Conservation (phyloP, 2,797 vertebrate species). For the Falco peregrinus region DNA sequence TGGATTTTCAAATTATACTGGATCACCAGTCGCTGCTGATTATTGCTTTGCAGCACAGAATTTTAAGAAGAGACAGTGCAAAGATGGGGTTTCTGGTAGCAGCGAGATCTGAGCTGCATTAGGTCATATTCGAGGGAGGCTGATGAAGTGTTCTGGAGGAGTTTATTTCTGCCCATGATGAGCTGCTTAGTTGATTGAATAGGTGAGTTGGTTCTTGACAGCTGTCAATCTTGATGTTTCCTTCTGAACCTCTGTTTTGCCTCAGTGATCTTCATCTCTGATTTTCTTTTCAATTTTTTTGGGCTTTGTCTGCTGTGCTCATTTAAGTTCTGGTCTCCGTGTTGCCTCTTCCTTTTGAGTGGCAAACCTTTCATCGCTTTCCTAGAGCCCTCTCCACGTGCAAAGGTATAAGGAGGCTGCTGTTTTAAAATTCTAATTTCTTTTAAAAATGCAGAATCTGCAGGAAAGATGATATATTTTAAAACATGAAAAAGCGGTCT, state of each 20-base stretch:
- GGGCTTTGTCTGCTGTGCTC: rapidly evolving
- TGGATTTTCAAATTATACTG: not conserved
- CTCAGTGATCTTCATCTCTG: not conserved
- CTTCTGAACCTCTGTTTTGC: not conserved
- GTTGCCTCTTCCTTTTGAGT: not conserved
- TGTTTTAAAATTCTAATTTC: not conserved
- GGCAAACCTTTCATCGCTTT: not conserved
- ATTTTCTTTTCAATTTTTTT: not conserved
- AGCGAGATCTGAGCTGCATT: rapidly evolving
- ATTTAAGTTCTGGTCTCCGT: not conserved
- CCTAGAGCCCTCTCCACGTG: not conserved
- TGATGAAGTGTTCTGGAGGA: not conserved
- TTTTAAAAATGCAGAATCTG: not conserved
- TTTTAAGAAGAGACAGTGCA: not conserved
- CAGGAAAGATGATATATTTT: not conserved
- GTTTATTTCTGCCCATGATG: not conserved
- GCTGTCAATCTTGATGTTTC: not conserved
- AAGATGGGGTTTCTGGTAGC: not conserved
- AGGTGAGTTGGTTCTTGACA: not conserved
- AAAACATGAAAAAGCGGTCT: not conserved
- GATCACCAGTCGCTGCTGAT: not conserved
- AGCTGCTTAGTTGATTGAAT: not conserved
- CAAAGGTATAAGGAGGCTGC: not conserved
- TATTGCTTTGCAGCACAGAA: not conserved
- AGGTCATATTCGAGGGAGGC: not conserved